phyloP scores from a whole-genome alignment of 2,113 vertebrate genomes.

The Ciconia maguari region DNA sequence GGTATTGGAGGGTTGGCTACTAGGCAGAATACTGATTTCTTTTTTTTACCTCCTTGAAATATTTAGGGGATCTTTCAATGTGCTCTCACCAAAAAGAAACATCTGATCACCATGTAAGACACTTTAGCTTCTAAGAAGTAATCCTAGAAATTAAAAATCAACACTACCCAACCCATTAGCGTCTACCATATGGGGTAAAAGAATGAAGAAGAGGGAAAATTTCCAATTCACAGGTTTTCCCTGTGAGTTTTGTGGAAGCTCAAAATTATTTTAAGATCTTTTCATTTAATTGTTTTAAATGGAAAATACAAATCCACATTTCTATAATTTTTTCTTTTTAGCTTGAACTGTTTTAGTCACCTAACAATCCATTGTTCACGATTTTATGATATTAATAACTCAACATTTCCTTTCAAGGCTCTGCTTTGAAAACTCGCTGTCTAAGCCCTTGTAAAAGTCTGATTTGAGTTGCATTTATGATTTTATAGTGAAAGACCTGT shows the following conservation, averaged over 20 bases:
- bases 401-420: neutral
- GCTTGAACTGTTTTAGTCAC: neutral
- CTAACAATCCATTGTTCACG: neutral
- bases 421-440: neutral
- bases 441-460: neutral
- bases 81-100: neutral
- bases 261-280: neutral
- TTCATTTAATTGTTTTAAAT: neutral
- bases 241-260: neutral
- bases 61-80: neutral
- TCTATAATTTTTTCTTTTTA: neutral
- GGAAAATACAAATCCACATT: neutral
- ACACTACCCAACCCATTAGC: neutral
- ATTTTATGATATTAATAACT: neutral
- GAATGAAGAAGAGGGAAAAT: neutral
- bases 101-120: neutral
- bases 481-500: neutral
- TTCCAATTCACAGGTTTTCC: neutral
- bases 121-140: neutral
- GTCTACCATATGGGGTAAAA: neutral
- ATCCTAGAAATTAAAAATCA: neutral
- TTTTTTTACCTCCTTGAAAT: neutral
- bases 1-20: neutral
- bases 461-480: neutral
- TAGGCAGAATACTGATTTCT: neutral